phyloP scores from a whole-genome alignment of 2,113 vertebrate genomes.

The Periophthalmus modestus region DNA sequence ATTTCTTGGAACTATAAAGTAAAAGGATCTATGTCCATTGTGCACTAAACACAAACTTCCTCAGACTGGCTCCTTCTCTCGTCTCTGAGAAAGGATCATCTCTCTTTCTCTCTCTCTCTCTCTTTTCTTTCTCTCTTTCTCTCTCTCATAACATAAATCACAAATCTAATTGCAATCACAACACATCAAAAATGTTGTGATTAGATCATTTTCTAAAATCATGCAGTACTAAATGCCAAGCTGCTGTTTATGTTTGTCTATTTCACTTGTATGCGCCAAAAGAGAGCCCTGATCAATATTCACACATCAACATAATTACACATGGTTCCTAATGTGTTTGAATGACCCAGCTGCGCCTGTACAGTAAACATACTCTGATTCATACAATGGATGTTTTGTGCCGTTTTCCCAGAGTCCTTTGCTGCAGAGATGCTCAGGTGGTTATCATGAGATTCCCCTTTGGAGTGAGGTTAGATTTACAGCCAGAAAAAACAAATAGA shows the following conservation, averaged over 20 bases:
- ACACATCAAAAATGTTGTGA: too few relatives aligned
- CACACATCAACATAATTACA: neutral
- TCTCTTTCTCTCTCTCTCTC: too few relatives aligned
- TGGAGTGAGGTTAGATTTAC: neutral
- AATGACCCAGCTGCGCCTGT: neutral
- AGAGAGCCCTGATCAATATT: neutral
- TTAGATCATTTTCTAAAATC: too few relatives aligned
- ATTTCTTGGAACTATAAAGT: too few relatives aligned
- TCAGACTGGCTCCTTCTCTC: too few relatives aligned
- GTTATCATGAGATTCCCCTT: slow-evolving; percentile 2
- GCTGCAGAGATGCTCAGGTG: neutral
- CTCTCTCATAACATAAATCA: too few relatives aligned
- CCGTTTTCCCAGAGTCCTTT: neutral
- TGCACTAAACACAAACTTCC: too few relatives aligned
- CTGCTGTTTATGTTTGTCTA: neutral
- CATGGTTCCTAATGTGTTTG: neutral
- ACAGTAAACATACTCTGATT: neutral
- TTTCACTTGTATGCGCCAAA: neutral
- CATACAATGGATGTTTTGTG: neutral
- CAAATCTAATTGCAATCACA: too few relatives aligned
- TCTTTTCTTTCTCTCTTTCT: too few relatives aligned
- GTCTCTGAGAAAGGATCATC: too few relatives aligned
- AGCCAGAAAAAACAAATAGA: neutral
- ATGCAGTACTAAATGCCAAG: too few relatives aligned
- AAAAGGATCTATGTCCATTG: too few relatives aligned